Base-by-base conservation (phyloP, 1,140 invertebrate genomes). In the Lepeophtheirus salmonis region DNA sequence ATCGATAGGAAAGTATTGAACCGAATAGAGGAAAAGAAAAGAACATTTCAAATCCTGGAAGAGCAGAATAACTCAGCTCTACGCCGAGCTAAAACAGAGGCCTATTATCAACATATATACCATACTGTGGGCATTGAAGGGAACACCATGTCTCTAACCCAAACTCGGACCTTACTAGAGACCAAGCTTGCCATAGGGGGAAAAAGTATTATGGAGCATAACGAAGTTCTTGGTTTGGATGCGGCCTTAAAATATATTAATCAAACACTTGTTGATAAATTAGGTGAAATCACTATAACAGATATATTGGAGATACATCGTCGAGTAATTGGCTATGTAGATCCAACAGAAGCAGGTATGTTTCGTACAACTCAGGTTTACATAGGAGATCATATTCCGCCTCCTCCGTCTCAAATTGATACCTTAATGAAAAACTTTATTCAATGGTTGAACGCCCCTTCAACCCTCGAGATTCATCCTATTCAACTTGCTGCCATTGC, bases 81-180 rank as follows among this genome's bases (percentile, higher is more conserved):
- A 57, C 76, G 84, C 63, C 77, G 88, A 64, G 82, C 88, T 1
- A 97, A 94, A 68, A 86, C 88, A 68, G 89, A 95, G 71, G 85
- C 86, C 14, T 96, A 94, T 71, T 94, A 89, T 69, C 68, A 71
- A 67, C 89, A 97, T 70, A 90, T 97, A 61, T 95, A 96, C 73
- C 92, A 97, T 67, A 95, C 90, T 1, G 89, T 92, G 58, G 92
- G 86, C 25, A 94, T 97, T 63, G 92, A 97, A 75, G 94, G 94
- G 1, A 97, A 97, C 67, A 96, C 91, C 1, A 86, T 97, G 82
- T 85, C 87, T 23, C 74, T 97, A n/a, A 79, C 83, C 18, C 86
- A 97, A 71, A 91, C 92, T 0, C 75, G 90, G 63, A 84, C 84
- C 56, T 84, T 97, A 62, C 76, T 97, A 10, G 90, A 97, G 74